Percentiles rank a stretch among this genome's conserved stretches.
Conservation (phyloP, 2,113 vertebrate genomes). For the Chaetodon auriga region DNA sequence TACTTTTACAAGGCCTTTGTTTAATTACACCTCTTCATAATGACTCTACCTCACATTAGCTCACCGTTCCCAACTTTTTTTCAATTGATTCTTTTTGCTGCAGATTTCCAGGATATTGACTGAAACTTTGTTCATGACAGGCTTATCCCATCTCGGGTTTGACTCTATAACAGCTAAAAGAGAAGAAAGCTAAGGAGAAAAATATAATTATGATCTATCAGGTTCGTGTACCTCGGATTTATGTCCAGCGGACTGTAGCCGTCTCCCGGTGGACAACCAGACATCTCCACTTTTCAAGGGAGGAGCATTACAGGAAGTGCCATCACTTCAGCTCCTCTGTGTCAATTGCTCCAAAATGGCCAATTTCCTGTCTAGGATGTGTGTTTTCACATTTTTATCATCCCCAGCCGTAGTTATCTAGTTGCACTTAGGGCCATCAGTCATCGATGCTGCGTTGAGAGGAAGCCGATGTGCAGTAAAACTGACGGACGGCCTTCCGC, state of each 20-base stretch:
- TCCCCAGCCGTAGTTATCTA: conserved; percentile 76
- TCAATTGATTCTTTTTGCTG: conserved; percentile 14
- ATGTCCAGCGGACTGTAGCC: conserved; percentile 61
- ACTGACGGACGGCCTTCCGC: conserved; percentile 82
- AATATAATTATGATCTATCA: conserved; percentile 28
- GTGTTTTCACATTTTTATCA: conserved; percentile 83
- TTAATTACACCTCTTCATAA: conserved; percentile 23
- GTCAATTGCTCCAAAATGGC: conserved; percentile 81
- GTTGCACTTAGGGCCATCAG: conserved; percentile 77
- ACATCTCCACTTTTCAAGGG: conserved; percentile 51
- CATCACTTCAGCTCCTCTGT: conserved; percentile 67
- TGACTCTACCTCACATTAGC: background rate
- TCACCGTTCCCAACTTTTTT: conserved; percentile 19
- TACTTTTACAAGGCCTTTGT: conserved; percentile 19
- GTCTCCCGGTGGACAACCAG: conserved; percentile 55
- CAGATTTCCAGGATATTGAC: conserved; percentile 22
- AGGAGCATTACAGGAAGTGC: conserved; percentile 67
- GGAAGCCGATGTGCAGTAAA: conserved; percentile 83
- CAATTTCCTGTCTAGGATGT: conserved; percentile 80
- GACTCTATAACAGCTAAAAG: conserved; percentile 25
- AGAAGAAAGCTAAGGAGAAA: background rate
- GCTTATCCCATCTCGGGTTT: background rate
- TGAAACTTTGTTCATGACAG: conserved; percentile 10
- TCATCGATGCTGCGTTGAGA: conserved; percentile 74
- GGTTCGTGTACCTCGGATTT: conserved; percentile 56